These are phyloP conservation scores for Ptychobarbus kaznakovi DNA, from an alignment of 2,797 vertebrate species.

Conservation along the genomic window DNA sequence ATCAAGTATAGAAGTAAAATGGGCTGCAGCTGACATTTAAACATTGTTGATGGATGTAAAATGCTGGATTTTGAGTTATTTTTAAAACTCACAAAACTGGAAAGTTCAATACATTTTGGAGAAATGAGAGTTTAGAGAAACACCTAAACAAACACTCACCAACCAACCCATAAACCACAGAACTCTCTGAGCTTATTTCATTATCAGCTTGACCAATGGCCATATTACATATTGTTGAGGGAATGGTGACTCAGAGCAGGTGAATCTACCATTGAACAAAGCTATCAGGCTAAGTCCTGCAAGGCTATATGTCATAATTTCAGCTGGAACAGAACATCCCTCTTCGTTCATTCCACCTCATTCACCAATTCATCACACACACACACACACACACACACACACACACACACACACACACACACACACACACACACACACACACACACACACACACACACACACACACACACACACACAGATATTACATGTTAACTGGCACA, in stretches of 20 bases:
- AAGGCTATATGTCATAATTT: conserved; percentile 41
- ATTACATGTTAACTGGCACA: conserved; percentile 38
- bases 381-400: not conserved
- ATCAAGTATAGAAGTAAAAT: not conserved
- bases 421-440: not conserved
- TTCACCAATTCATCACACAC: conserved; percentile 32
- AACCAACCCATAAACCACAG: not conserved
- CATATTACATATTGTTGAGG: conserved; percentile 42
- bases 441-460: conserved; percentile 6
- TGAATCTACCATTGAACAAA: conserved; percentile 10
- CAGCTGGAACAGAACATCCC: conserved; percentile 17
- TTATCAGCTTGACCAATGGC: conserved; percentile 56
- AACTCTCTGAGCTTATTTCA: conserved; percentile 19
- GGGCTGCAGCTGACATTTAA: not conserved
- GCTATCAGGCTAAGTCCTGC: conserved; percentile 30
- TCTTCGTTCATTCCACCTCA: conserved; percentile 22
- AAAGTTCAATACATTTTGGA: not conserved
- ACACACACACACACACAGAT: conserved; percentile 28
- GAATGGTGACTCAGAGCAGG: conserved; percentile 19
- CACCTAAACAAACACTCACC: not conserved
- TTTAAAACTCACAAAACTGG: not conserved
- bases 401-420: conserved; percentile 8
- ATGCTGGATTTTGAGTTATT: not conserved
- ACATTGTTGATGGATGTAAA: not conserved
- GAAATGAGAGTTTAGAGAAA: not conserved